Conservation (phyloP, 37 sponge, comb jelly and placozoan genomes). For the Cliona cf. orientalis region DNA sequence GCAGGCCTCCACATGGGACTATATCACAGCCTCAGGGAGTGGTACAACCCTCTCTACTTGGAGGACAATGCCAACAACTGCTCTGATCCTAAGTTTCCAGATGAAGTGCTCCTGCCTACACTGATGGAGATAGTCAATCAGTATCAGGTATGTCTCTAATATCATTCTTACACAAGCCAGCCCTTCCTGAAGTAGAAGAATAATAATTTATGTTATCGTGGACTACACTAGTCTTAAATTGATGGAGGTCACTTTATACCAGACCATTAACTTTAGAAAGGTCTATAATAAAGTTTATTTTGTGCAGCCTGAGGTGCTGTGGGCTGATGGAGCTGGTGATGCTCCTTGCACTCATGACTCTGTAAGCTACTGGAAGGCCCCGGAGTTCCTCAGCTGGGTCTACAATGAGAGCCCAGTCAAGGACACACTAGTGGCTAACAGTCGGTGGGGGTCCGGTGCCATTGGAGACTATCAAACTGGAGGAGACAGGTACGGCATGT, state of each 20-base stretch:
- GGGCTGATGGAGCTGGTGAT: slow-evolving; percentile 82
- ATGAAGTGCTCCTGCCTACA: slow-evolving; percentile 69
- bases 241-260: too few relatives aligned
- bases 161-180: too few relatives aligned
- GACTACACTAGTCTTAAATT: too few relatives aligned
- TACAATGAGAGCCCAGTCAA: slow-evolving; percentile 83
- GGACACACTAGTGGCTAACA: slow-evolving; percentile 62
- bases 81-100: slow-evolving; percentile 59
- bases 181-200: too few relatives aligned
- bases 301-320: slow-evolving; percentile 72
- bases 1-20: slow-evolving; percentile 76
- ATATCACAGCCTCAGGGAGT: slow-evolving; percentile 86
- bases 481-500: slow-evolving; percentile 54
- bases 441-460: slow-evolving; percentile 53
- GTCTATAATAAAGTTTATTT: not conserved
- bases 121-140: slow-evolving; percentile 60
- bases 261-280: not conserved
- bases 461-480: slow-evolving; percentile 78
- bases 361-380: slow-evolving; percentile 78
- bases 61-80: slow-evolving; percentile 72
- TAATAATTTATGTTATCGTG: too few relatives aligned
- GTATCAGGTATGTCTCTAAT: slow-evolving; percentile 72
- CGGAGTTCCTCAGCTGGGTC: slow-evolving; percentile 73
- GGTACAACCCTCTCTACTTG: slow-evolving; percentile 80
- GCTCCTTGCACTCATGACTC: slow-evolving; percentile 64